Base-by-base conservation (phyloP, 2,888 invertebrate species). In the Calameuta idolon region DNA sequence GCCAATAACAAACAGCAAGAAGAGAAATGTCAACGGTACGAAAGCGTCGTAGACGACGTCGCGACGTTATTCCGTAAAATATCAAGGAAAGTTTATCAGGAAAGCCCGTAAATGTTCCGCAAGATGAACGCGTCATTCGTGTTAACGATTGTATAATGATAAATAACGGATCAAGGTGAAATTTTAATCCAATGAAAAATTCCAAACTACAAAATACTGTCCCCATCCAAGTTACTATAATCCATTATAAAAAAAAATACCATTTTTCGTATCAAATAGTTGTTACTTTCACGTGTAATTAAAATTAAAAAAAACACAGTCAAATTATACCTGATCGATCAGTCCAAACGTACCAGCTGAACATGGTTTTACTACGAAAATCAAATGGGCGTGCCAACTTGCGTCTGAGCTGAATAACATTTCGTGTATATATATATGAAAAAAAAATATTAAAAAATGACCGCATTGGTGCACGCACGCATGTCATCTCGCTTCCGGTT, bases 131-230 rank as follows among this genome's bases (percentile, higher is more conserved):
- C 88, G 88, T 88, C 86, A 88, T 84, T 83, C 83, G 78, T 84
- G 81, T 83, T 76, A 80, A 76, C 80, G 79, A 84, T 89, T 89
- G 86, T 89, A 89, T 89, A 89, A 85, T 83, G 84, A 87, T 86
- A 88, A 23, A 9, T 55, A 55, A 89, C 86, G 86, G 86, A 87
- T 85, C 81, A 73, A 78, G 84, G 80, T 77, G 86, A 87, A 89
- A 88, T 88, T 87, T 9, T 23, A 9, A 23, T 55, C 23, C 23
- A 2, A 55, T 23, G 23, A 9, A 15, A 55, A 23, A 55, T 9
- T 55, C 9, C 55, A 55, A 23, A 2, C 55, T 9, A 23, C 55
- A 55, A 23, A 23, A 55, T 55, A 23, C 55, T 23, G 5, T 9
- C 23, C 2, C 23, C 5, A 55, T 55, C 55, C 55, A 55, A 40